phyloP scores from a whole-genome alignment of 2,113 vertebrate species.

The Charadrius vociferus region DNA sequence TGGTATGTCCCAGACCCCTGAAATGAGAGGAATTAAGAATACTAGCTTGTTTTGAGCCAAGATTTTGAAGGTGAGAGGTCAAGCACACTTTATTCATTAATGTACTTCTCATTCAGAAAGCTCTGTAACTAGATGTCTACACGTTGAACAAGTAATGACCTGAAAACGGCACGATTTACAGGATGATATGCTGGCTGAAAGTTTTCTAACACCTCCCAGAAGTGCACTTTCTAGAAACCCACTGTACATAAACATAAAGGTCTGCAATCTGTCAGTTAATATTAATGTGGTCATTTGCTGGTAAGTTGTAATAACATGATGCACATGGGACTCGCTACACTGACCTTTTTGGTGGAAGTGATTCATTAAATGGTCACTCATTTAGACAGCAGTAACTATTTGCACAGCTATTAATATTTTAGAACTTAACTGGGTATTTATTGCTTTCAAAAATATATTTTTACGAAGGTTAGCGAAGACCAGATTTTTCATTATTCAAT shows the following conservation, averaged over 20 bases:
- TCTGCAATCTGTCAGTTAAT: slow-evolving; percentile 78
- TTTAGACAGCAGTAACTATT: slow-evolving; percentile 69
- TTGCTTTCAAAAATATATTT: slow-evolving; percentile 57
- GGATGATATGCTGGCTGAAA: slow-evolving; percentile 54
- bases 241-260: slow-evolving; percentile 77
- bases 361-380: slow-evolving; percentile 77
- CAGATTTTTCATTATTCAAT: slow-evolving; percentile 11
- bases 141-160: slow-evolving; percentile 40
- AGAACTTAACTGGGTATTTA: slow-evolving; percentile 70
- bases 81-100: slow-evolving; percentile 20
- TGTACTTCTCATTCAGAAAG: background rate
- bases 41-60: background rate
- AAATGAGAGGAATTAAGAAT: slow-evolving; percentile 21
- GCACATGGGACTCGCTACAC: slow-evolving; percentile 66
- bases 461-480: slow-evolving; percentile 42
- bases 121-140: background rate
- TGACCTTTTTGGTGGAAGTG: slow-evolving; percentile 70
- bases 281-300: slow-evolving; percentile 75
- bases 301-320: slow-evolving; percentile 76
- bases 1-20: background rate
- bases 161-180: slow-evolving; percentile 47
- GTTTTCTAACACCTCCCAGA: slow-evolving; percentile 71
- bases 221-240: slow-evolving; percentile 69
- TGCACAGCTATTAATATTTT: slow-evolving; percentile 74
- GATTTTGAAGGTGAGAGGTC: background rate